Conservation (phyloP, 2,113 vertebrate genomes). For the Miniopterus natalensis region DNA sequence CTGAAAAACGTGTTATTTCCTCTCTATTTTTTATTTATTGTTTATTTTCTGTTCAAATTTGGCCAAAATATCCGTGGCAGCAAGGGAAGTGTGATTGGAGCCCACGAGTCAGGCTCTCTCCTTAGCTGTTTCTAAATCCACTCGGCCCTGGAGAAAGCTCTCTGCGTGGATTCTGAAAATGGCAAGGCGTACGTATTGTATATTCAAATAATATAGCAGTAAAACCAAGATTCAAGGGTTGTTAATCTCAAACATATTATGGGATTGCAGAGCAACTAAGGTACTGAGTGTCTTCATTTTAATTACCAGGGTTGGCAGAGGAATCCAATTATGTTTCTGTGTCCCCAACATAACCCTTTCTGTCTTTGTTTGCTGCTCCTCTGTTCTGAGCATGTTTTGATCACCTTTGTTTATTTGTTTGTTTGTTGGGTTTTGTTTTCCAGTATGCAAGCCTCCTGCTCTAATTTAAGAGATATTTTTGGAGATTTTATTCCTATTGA, state of each 20-base stretch:
- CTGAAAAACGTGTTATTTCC: background rate
- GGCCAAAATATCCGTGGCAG: slow-evolving; percentile 57
- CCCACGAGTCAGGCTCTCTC: slow-evolving; percentile 48
- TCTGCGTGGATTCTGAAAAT: slow-evolving; percentile 69
- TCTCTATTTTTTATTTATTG: background rate
- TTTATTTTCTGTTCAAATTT: slow-evolving; percentile 72
- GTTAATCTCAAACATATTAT: slow-evolving; percentile 81
- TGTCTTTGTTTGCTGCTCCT: slow-evolving; percentile 63
- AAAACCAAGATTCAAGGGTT: slow-evolving; percentile 80
- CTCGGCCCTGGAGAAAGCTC: slow-evolving; percentile 13
- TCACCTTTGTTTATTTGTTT: slow-evolving; percentile 69
- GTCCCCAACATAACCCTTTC: slow-evolving; percentile 66
- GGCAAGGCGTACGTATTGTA: slow-evolving; percentile 57
- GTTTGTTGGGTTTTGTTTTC: slow-evolving; percentile 39
- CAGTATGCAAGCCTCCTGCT: slow-evolving; percentile 15
- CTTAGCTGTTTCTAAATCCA: slow-evolving; percentile 71
- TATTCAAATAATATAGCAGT: slow-evolving; percentile 63
- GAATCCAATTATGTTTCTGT: slow-evolving; percentile 67
- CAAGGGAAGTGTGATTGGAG: slow-evolving; percentile 46
- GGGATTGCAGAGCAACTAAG: slow-evolving; percentile 66
- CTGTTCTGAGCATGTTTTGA: slow-evolving; percentile 52
- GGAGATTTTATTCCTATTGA: slow-evolving; percentile 3
- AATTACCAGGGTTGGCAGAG: slow-evolving; percentile 70
- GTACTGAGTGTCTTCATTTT: slow-evolving; percentile 69
- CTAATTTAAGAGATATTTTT: slow-evolving; percentile 51